Conservation (phyloP, 2,888 invertebrate species). For the Opisthograptis luteolata region DNA sequence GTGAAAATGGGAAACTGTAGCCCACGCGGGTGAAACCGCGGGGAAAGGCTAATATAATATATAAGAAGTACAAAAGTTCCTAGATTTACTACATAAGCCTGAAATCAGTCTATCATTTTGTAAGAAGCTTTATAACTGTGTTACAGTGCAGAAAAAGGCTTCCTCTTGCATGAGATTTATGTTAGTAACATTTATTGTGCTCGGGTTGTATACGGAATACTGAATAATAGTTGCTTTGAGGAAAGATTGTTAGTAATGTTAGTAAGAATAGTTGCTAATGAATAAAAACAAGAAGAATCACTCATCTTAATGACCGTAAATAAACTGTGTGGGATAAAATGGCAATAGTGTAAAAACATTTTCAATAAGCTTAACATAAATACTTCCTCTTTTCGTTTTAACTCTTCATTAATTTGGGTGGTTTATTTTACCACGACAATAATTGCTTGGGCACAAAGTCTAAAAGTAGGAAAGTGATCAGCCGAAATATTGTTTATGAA, state of each 20-base stretch:
- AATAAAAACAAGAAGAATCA: neutral
- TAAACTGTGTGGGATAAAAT: no score
- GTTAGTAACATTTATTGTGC: slow-evolving; percentile 21
- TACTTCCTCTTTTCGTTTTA: no score
- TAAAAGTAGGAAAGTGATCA: neutral
- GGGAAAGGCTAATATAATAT: no score
- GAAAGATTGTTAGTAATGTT: slow-evolving; percentile 8
- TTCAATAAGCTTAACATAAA: no score
- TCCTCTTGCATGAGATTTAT: slow-evolving; percentile 28
- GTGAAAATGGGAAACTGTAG: no score
- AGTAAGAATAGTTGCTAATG: neutral
- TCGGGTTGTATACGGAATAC: slow-evolving; percentile 16
- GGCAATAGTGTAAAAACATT: no score
- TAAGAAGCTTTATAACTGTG: neutral
- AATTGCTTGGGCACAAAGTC: neutral
- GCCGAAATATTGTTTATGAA: neutral
- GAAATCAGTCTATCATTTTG: neutral
- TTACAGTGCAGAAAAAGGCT: slow-evolving; percentile 31
- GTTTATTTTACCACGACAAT: no score
- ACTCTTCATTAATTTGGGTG: no score
- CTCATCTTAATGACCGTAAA: neutral
- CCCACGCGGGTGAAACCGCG: no score
- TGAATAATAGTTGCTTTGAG: slow-evolving; percentile 15
- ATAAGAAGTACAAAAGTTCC: no score
- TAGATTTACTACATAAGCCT: no score